Percentiles rank a stretch among this genome's conserved stretches.
Evolutionary conservation across 2,797 vertebrate species (phyloP).

Genomic region (Mormyrops attenuatus): DNA sequence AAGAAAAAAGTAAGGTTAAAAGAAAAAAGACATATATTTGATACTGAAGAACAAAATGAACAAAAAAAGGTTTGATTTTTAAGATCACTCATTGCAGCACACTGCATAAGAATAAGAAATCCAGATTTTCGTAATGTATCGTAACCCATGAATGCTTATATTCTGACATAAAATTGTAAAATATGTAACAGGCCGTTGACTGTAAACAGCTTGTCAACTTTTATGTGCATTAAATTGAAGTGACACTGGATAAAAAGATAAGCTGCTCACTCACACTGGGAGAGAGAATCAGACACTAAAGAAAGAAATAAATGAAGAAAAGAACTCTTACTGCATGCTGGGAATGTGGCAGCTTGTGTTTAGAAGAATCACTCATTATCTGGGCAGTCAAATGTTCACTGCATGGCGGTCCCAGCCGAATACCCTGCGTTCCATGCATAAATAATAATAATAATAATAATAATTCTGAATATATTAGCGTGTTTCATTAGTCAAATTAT

Average conservation of each 20-base stretch:
- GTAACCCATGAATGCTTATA: neutral
- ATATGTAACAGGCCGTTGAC: neutral
- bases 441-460: neutral
- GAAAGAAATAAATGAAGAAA: neutral
- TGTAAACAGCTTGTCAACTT: neutral
- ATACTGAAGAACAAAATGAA: neutral
- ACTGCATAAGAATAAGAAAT: neutral
- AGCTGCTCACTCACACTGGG: neutral
- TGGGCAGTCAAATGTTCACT: neutral
- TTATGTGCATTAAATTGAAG: neutral
- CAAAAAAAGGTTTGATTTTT: neutral
- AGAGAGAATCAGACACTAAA: neutral
- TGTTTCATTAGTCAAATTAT: neutral
- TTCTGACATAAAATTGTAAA: neutral
- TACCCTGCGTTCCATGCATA: neutral
- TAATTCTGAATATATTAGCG: neutral
- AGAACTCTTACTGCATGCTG: neutral
- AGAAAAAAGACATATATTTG: neutral
- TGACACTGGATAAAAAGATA: neutral
- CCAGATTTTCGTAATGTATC: neutral
- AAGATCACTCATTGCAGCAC: neutral
- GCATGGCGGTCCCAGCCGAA: neutral
- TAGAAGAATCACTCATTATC: conserved; percentile 1
- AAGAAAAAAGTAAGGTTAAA: neutral
- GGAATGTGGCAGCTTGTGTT: neutral